Base-by-base conservation (phyloP, 2,113 vertebrate species). In the Pseudolaguvia tuberculata region DNA sequence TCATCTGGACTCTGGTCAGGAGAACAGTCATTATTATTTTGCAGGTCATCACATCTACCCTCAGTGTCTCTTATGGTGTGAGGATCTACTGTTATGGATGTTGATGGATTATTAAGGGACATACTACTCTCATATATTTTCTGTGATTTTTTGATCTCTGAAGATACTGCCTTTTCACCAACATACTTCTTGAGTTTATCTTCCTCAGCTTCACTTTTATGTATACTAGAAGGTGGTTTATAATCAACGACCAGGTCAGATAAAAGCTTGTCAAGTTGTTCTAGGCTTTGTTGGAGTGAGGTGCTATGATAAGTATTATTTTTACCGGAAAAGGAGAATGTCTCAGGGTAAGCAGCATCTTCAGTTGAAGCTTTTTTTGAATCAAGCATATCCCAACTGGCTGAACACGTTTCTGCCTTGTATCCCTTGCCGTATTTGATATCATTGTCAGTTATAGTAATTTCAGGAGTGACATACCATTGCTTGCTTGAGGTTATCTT, bases 361-460 rank as follows among this genome's bases (percentile, higher is more conserved):
- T 79, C 83, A 78, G 39, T 88, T 5, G 80, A 86, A 7, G 73
- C 76, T 20, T 72, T 88, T 75, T 88, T 90, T 0, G 82, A 86
- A 1, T 95, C 91, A 78, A 94, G 89, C 79, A 92, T 79, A 14
- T 94, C 93, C 92, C 92, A 94, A 85, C 93, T 94, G 65, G 93
- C 90, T 0, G 92, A 93, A 18, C 91, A 89, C 68, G 85, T 84
- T 53, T 94, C 92, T 0, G 80, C 80, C 62, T 89, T 92, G 62
- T 82, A 85, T 67, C 88, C 81, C 77, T 87, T 91, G 0, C 91
- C 86, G 0, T 92, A 81, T 0, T 91, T 90, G 75, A 96, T 90
- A 78, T 98, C 97, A 0, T 98, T 98, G 86, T 99, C 97, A 0
- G 97, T 98, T 87, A 99, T 99, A 76, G 97, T 99, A 85, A 99